Conservation (phyloP, 2,113 vertebrate species). For the Grantiella picta region DNA sequence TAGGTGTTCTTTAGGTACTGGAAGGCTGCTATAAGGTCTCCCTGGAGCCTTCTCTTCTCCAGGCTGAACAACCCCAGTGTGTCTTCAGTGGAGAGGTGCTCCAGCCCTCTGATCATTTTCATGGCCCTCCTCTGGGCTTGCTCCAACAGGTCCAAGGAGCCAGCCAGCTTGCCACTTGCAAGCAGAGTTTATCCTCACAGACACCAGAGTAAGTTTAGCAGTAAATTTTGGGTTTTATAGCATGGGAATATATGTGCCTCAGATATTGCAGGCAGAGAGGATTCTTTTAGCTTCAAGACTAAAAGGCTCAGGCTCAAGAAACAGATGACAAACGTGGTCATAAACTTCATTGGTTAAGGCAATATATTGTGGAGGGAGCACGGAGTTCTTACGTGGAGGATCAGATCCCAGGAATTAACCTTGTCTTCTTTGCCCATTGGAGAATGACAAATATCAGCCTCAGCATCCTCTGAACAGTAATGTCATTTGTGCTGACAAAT, state of each 20-base stretch:
- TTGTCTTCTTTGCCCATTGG: not conserved
- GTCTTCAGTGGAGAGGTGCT: not conserved
- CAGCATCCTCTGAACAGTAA: not conserved
- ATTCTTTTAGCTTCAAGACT: not conserved
- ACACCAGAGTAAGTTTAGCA: not conserved
- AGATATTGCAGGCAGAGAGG: not conserved
- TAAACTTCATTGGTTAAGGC: not conserved
- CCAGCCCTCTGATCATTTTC: not conserved
- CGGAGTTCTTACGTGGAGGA: not conserved
- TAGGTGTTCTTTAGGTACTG: not conserved
- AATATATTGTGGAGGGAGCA: not conserved
- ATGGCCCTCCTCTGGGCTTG: not conserved
- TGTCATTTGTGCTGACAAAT: not conserved
- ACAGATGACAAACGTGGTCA: not conserved
- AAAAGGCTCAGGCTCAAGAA: not conserved
- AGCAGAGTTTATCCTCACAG: not conserved
- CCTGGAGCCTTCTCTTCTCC: not conserved
- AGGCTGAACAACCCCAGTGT: not conserved
- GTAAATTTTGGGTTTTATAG: not conserved
- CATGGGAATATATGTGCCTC: not conserved
- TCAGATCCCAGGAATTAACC: not conserved
- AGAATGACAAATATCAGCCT: not conserved
- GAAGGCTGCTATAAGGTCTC: not conserved
- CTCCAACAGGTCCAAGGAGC: not conserved
- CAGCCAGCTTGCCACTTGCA: not conserved